phyloP scores from a whole-genome alignment of 2,797 vertebrate species.

The Gallirallus australis region DNA sequence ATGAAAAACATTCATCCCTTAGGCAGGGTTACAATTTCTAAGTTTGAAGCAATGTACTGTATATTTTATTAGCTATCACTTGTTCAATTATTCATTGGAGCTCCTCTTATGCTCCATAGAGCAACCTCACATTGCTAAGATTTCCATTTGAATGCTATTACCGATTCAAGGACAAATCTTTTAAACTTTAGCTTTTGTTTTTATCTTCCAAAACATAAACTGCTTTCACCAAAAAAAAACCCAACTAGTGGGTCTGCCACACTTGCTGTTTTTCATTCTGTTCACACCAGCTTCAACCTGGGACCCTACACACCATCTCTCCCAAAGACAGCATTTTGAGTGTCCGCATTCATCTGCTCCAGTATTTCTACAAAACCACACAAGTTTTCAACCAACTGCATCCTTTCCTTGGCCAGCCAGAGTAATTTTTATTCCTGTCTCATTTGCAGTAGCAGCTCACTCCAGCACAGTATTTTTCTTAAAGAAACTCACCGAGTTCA shows the following conservation, averaged over 20 bases:
- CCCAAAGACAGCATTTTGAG: neutral
- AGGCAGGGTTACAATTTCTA: constrained; percentile 79
- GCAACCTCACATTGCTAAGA: constrained; percentile 79
- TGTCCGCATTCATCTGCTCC: constrained; percentile 43
- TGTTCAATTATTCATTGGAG: constrained; percentile 82
- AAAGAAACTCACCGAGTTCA: constrained; percentile 49
- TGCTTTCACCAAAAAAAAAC: neutral
- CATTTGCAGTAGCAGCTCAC: constrained; percentile 71
- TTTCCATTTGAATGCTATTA: constrained; percentile 77
- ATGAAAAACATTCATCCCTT: constrained; percentile 84
- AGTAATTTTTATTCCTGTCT: constrained; percentile 71
- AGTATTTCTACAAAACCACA: constrained; percentile 20
- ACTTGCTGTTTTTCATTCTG: constrained; percentile 38
- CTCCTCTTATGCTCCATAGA: constrained; percentile 77
- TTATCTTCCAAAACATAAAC: constrained; percentile 57
- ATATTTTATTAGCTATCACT: constrained; percentile 84
- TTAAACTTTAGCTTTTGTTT: constrained; percentile 62
- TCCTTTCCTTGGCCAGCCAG: constrained; percentile 47
- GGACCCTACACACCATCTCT: neutral
- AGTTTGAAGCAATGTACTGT: constrained; percentile 78
- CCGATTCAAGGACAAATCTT: constrained; percentile 75
- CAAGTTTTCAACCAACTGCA: constrained; percentile 42
- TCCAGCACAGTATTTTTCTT: constrained; percentile 63
- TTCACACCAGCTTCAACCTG: constrained; percentile 2
- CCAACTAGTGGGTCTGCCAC: constrained; percentile 40